Percentiles rank a stretch among this genome's conserved stretches.
phyloP scores from a whole-genome alignment of 2,888 invertebrate genomes.

The Rhingia rostrata region DNA sequence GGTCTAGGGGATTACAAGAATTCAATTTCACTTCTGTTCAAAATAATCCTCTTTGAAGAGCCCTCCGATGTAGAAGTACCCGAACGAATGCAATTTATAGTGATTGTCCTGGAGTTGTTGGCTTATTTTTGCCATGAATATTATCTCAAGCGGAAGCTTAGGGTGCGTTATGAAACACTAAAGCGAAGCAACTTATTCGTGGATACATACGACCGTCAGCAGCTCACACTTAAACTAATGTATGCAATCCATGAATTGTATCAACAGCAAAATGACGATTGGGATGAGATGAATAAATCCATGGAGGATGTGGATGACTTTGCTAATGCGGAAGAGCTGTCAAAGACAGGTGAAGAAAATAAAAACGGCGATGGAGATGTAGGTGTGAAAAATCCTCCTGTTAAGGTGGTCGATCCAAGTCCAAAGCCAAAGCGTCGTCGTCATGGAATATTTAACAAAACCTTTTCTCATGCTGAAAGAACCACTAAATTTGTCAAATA shows the following conservation, averaged over 20 bases:
- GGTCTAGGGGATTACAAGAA: slow-evolving; percentile 64
- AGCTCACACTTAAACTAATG: slow-evolving; percentile 23
- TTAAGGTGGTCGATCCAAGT: not conserved
- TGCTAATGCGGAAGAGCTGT: not conserved
- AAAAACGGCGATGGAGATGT: not conserved
- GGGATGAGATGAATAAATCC: slow-evolving; percentile 1
- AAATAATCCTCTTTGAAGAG: slow-evolving; percentile 52
- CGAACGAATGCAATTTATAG: not conserved
- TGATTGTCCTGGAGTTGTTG: slow-evolving; percentile 10
- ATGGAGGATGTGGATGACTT: not conserved
- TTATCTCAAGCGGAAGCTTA: slow-evolving; percentile 12
- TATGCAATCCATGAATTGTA: slow-evolving; percentile 15
- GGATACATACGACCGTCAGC: slow-evolving; percentile 29
- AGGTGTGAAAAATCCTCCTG: too few species aligned
- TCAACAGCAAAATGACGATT: slow-evolving; percentile 21
- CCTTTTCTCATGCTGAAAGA: slow-evolving; percentile 8
- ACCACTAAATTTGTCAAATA: slow-evolving; percentile 5
- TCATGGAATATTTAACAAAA: slow-evolving; percentile 10
- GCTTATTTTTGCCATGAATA: slow-evolving; percentile 12
- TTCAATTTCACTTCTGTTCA: slow-evolving; percentile 66
- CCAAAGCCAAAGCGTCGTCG: slow-evolving; percentile 1
- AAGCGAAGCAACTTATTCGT: slow-evolving; percentile 17
- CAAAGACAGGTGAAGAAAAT: not conserved
- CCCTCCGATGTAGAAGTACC: slow-evolving; percentile 28
- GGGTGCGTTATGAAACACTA: not conserved